Evolutionary conservation across 2,797 vertebrate genomes (phyloP), one percentile per base, ranked within the genome.

Genomic region (Oreochromis grahami): DNA sequence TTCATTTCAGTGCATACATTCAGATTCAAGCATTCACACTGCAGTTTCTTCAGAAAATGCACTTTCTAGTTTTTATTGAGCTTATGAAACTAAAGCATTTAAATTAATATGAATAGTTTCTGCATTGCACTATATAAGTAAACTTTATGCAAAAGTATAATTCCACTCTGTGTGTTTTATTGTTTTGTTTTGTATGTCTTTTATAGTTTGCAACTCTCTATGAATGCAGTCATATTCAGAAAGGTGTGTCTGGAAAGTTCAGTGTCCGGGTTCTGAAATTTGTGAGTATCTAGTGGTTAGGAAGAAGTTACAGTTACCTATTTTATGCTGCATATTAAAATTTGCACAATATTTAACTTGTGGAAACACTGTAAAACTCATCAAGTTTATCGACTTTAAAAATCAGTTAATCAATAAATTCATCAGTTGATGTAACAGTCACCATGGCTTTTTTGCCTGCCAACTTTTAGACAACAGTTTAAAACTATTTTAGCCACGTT

Each of bases 291-390:
- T 60, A 19, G 4, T 4, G 8, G 43, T 12, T 72, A 12, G 1
- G 8, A 19, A 1, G 2, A 72, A 1, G 24, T 29, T 0, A 12
- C 15, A 48, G 41, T 19, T 17, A 29, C 24, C 24, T 45, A 13
- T 29, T 70, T 72, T 19, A 72, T 72, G 43, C 1, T 5, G 14
- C 41, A 48, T 26, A 1, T 26, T 17, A 43, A 45, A 70, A 63
- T 63, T 36, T 5, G 58, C 43, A 48, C 17, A 72, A 5, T 48
- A 19, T 72, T 19, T 50, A 19, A 72, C 43, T 48, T 48, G 43
- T 74, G 26, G 43, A 48, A 48, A 72, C 6, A 72, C 26, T 0
- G 3, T 72, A 45, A 29, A 45, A 48, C 3, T 48, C 10, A 48
- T 11, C 15, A 1, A 29, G 68, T 32, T 74, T 7, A 72, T 48